phyloP scores from a whole-genome alignment of 2,113 vertebrate genomes.

The Spea bombifrons region DNA sequence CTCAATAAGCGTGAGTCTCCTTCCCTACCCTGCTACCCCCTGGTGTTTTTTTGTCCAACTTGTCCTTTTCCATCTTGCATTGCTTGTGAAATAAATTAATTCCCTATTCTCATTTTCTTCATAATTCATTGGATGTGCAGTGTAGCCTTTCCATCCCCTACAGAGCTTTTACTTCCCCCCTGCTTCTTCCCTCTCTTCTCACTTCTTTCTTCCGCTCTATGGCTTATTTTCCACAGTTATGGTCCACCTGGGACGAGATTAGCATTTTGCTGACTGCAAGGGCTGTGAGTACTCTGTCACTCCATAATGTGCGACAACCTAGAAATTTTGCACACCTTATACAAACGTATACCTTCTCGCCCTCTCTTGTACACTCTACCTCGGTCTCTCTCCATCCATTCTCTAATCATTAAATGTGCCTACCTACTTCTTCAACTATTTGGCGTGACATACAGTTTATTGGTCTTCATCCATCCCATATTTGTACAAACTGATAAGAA shows the following conservation, averaged over 20 bases:
- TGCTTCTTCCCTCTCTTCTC: constrained; percentile 23
- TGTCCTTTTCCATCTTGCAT: constrained; percentile 24
- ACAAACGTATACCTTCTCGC: neutral
- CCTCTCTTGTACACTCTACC: neutral
- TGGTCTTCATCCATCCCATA: neutral
- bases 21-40: neutral
- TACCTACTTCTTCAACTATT: too few species aligned
- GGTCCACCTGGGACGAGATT: constrained; percentile 38
- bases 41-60: neutral
- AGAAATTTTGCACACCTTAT: neutral
- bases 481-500: neutral
- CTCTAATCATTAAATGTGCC: neutral
- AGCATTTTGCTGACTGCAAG: constrained; percentile 45
- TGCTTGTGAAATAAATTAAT: constrained; percentile 26
- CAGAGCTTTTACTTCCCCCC: constrained; percentile 32
- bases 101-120: constrained; percentile 20
- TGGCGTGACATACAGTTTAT: too few species aligned
- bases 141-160: constrained; percentile 36
- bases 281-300: constrained; percentile 10
- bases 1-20: neutral
- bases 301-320: constrained; percentile 15
- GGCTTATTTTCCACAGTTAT: constrained; percentile 41
- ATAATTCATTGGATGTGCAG: constrained; percentile 36
- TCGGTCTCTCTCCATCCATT: neutral
- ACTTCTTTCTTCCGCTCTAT: constrained; percentile 41